Evolutionary conservation across 2,113 vertebrate species (phyloP).

Genomic region (Calyptommatus sinebrachiatus): DNA sequence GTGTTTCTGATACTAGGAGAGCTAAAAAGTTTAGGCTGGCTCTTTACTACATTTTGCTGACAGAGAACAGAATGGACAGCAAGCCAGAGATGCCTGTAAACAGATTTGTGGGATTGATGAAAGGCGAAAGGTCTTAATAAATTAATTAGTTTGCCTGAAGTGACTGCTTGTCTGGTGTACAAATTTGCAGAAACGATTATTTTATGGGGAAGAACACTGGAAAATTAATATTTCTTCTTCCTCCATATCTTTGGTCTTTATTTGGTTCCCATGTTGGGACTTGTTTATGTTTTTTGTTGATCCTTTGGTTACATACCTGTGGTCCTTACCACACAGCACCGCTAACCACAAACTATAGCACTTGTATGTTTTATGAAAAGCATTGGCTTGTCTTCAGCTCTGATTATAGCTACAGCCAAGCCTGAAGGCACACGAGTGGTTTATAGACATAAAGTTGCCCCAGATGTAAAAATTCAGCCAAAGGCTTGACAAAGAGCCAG

Average conservation of each 20-base stretch:
- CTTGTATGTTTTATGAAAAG: not conserved
- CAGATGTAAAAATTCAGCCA: not conserved
- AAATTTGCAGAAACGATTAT: not conserved
- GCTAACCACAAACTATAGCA: not conserved
- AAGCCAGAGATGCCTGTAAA: too few relatives aligned
- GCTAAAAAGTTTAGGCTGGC: not conserved
- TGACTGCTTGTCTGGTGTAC: not conserved
- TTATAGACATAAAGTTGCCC: not conserved
- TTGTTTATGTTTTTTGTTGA: not conserved
- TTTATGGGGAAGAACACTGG: too few relatives aligned
- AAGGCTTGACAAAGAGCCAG: not conserved
- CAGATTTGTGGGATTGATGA: not conserved
- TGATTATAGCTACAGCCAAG: not conserved
- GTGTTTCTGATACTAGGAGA: too few relatives aligned
- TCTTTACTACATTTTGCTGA: not conserved
- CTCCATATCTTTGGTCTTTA: not conserved
- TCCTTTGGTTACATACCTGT: slow-evolving; percentile 1
- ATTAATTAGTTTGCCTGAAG: too few relatives aligned
- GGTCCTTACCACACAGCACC: not conserved
- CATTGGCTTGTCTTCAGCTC: not conserved
- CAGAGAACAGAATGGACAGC: not conserved
- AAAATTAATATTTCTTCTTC: not conserved
- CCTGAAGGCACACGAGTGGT: not conserved
- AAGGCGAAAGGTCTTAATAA: not conserved
- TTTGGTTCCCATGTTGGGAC: not conserved